These are phyloP conservation scores for Sebastes trivittatus DNA, from an alignment of 2,797 vertebrate species.

Conservation along the genomic window DNA sequence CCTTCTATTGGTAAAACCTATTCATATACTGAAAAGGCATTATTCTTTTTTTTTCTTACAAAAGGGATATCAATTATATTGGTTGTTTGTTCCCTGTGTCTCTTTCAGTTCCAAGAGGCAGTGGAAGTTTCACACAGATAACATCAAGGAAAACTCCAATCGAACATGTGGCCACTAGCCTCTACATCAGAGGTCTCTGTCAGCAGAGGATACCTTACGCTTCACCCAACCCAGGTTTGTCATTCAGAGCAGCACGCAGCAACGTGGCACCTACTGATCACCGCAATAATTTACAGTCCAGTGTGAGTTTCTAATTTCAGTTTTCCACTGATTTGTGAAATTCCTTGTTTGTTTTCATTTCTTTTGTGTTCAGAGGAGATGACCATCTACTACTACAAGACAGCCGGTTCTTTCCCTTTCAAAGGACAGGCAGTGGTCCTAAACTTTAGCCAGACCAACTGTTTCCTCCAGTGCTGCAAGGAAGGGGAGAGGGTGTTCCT, in stretches of 20 bases:
- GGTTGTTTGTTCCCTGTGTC: neutral
- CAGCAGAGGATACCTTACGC: slow-evolving; percentile 8
- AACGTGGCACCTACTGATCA: neutral
- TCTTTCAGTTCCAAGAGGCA: slow-evolving; percentile 66
- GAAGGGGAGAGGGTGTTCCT: slow-evolving; percentile 43
- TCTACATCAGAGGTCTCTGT: slow-evolving; percentile 57
- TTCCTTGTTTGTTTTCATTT: neutral
- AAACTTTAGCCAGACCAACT: slow-evolving; percentile 76
- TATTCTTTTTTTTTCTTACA: neutral
- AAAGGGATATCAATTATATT: neutral
- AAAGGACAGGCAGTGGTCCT: slow-evolving; percentile 80
- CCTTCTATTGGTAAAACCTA: neutral
- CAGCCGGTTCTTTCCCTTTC: neutral
- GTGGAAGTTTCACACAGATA: slow-evolving; percentile 34
- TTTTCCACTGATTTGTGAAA: neutral
- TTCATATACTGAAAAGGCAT: neutral
- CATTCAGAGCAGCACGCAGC: neutral
- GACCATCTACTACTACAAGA: slow-evolving; percentile 81
- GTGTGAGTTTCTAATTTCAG: neutral
- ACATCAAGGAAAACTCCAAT: slow-evolving; percentile 24
- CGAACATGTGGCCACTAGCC: slow-evolving; percentile 32
- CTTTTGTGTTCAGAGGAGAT: slow-evolving; percentile 69
- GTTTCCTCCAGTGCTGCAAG: slow-evolving; percentile 76
- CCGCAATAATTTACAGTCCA: neutral
- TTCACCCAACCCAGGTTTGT: slow-evolving; percentile 71